These are phyloP conservation scores for Mythimna vitellina DNA, from an alignment of 2,888 invertebrate genomes.

Conservation along the genomic window DNA sequence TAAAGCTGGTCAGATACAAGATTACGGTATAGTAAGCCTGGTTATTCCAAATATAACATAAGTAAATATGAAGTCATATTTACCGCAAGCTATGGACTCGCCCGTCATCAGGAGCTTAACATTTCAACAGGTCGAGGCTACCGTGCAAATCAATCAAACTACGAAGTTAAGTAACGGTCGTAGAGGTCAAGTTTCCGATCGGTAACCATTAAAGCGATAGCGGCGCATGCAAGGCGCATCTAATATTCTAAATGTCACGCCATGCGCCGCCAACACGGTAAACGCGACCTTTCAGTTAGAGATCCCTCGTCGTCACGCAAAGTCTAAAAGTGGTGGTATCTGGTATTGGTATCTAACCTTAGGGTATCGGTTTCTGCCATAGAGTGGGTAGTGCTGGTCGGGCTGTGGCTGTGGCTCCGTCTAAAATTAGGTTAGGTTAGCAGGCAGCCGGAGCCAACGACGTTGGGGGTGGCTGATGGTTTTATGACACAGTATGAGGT, in stretches of 20 bases:
- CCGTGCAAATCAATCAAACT: conserved; percentile 42
- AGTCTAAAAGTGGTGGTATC: conserved; percentile 40
- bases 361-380: conserved; percentile 53
- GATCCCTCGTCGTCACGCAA: conserved; percentile 37
- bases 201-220: conserved; percentile 20
- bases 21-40: neutral
- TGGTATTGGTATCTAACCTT: conserved; percentile 52
- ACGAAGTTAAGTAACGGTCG: conserved; percentile 23
- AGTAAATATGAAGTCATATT: conserved; percentile 3
- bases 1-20: neutral
- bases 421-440: conserved; percentile 51
- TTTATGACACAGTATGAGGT: conserved; percentile 19
- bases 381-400: conserved; percentile 52
- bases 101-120: neutral
- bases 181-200: conserved; percentile 16
- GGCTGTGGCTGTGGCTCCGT: conserved; percentile 76
- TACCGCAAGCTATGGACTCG: neutral
- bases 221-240: conserved; percentile 29
- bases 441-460: conserved; percentile 45
- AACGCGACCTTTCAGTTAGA: conserved; percentile 18
- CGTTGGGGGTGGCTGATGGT: conserved; percentile 34
- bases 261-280: conserved; percentile 16
- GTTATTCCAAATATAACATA: neutral
- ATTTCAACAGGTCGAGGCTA: conserved; percentile 8
- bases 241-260: conserved; percentile 29